Conservation (phyloP, 1,140 invertebrate genomes). For the Anadara kagoshimensis region DNA sequence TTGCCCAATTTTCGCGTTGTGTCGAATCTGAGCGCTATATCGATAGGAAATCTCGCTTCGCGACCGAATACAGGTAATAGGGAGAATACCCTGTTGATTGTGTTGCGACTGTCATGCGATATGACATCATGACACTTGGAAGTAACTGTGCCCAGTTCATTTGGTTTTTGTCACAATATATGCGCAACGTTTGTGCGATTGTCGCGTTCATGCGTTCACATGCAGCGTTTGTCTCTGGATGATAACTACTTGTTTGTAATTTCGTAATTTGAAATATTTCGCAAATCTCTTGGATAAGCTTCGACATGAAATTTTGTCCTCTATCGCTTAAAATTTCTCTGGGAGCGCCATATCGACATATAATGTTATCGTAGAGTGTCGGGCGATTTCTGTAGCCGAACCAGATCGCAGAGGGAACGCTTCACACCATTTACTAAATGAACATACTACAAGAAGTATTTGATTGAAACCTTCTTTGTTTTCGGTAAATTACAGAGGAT, state of each 20-base stretch:
- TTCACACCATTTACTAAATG: background rate
- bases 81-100: background rate
- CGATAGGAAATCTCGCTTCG: no score
- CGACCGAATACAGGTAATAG: no score
- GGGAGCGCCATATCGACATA: conserved; percentile 11
- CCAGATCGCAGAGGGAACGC: no score
- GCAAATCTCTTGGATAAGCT: conserved; percentile 25
- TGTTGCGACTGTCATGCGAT: conserved; percentile 1
- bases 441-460: background rate
- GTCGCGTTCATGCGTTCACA: background rate
- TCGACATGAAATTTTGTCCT: conserved; percentile 36
- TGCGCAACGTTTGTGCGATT: background rate
- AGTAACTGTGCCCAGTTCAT: background rate
- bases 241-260: no score
- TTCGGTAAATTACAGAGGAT: no score
- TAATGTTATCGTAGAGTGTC: background rate
- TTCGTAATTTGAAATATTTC: no score
- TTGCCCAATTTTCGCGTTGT: no score
- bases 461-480: background rate
- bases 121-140: no score
- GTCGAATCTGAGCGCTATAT: no score
- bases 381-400: background rate
- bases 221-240: no score
- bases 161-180: background rate
- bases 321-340: conserved; percentile 22